Percentiles rank a stretch among this genome's conserved stretches.
Conservation (phyloP, 2,888 invertebrate species). For the Acleris cristana region DNA sequence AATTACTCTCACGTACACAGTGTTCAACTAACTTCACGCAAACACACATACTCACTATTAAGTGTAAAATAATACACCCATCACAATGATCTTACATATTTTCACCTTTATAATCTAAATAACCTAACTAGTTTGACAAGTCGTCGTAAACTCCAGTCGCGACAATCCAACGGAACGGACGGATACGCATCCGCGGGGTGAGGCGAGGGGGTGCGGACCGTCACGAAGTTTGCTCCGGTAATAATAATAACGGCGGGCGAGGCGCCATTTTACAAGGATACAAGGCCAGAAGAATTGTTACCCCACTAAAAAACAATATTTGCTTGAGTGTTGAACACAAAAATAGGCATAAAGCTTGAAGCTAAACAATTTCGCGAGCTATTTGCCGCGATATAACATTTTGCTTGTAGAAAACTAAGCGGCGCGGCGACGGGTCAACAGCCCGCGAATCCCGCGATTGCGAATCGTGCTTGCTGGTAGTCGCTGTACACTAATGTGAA, state of each 20-base stretch:
- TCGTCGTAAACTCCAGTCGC: constrained; percentile 76
- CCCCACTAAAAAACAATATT: constrained; percentile 59
- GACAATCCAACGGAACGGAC: constrained; percentile 64
- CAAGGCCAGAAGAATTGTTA: constrained; percentile 77
- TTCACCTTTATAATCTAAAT: constrained; percentile 62
- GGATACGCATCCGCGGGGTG: constrained; percentile 82
- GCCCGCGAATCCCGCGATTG: constrained; percentile 57
- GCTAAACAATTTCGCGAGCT: constrained; percentile 51
- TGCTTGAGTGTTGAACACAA: constrained; percentile 40
- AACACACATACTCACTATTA: constrained; percentile 62
- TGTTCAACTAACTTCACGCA: constrained; percentile 43
- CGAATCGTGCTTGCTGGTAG: constrained; percentile 58
- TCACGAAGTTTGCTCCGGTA: constrained; percentile 83
- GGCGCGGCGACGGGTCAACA: constrained; percentile 74
- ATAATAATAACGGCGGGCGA: constrained; percentile 76
- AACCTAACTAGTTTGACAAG: constrained; percentile 83
- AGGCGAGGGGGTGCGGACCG: constrained; percentile 71
- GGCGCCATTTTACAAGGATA: constrained; percentile 83
- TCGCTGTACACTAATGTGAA: constrained; percentile 54
- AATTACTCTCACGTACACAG: constrained; percentile 55
- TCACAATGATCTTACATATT: constrained; percentile 57
- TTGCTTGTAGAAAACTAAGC: constrained; percentile 60
- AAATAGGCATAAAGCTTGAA: constrained; percentile 35
- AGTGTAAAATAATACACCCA: constrained; percentile 53
- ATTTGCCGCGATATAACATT: constrained; percentile 55